Evolutionary conservation across 2,888 invertebrate species (phyloP), one percentile per base, ranked within the genome.

Genomic region (Spatulosminthurus flaviceps): DNA sequence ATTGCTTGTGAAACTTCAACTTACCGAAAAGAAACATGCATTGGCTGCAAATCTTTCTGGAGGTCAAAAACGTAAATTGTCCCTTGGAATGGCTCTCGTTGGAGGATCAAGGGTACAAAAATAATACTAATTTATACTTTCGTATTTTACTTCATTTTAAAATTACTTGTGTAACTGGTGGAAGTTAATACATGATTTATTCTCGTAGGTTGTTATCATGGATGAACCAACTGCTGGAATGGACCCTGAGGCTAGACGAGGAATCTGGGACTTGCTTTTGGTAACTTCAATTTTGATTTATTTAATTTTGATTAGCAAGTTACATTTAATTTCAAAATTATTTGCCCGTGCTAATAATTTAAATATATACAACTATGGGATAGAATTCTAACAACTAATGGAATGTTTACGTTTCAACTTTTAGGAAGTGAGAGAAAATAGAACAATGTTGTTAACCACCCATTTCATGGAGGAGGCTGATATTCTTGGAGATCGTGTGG

Each of bases 391-490:
- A n/a, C n/a, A n/a, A n/a, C n/a, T n/a, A n/a, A n/a, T n/a, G n/a
- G n/a, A n/a, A n/a, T n/a, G n/a, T n/a, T n/a, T n/a, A n/a, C n/a
- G n/a, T n/a, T n/a, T 28, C 28, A 69, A 69, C 5, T 24, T 69
- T 29, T 69, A 84, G 84, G 88, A 77, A 88, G 80, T 92, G 81
- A 90, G 92, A 78, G 92, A 92, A 79, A 89, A 91, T 0, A 92
- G 93, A 84, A 95, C 96, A 0, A 93, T 97, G 84, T 88, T 97
- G 19, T 90, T 97, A 75, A 94, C 95, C 19, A 97, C 97, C 0
- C 97, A 97, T 88, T 95, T 94, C 88, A 96, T 97, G 96, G 97
- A 97, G 88, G 97, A 97, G 88, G 96, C 96, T 1, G 96, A 97
- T 88, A 83, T 84, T 43, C 90, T 97, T 1, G 96, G 95, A 0